Conservation (phyloP, 2,888 invertebrate genomes). For the Mechanitis mazaeus region DNA sequence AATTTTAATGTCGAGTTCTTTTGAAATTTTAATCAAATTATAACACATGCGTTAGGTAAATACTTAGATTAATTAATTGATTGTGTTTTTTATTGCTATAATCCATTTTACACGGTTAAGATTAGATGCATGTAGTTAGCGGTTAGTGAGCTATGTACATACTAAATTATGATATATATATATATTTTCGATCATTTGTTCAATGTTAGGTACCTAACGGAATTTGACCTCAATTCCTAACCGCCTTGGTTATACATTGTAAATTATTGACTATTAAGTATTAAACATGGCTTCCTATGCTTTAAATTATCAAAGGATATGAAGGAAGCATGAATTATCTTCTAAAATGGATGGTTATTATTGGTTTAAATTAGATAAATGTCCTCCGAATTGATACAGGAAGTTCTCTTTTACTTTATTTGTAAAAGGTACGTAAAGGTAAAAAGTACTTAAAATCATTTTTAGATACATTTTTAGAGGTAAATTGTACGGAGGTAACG, state of each 20-base stretch:
- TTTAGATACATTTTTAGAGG: too few species aligned
- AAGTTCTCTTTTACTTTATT: neutral
- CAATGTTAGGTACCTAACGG: neutral
- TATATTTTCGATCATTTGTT: neutral
- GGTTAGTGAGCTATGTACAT: neutral
- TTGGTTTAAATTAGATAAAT: constrained; percentile 5
- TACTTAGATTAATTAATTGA: neutral
- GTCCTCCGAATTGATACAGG: constrained; percentile 1
- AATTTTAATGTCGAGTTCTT: neutral
- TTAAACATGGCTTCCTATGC: constrained; percentile 6
- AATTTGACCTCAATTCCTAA: constrained; percentile 4
- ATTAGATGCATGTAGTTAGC: neutral
- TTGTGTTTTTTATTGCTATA: neutral
- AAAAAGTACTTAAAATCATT: too few species aligned
- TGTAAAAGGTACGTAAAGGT: neutral
- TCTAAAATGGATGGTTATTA: constrained; percentile 6
- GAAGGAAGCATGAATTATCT: constrained; percentile 6
- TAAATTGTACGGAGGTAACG: too few species aligned
- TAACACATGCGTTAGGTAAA: neutral
- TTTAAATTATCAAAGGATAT: neutral
- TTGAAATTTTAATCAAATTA: neutral
- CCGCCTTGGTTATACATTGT: neutral
- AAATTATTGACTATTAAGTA: constrained; percentile 4
- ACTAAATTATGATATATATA: neutral
- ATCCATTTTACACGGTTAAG: neutral